Evolutionary conservation across 1,140 invertebrate species (phyloP), one percentile per base, ranked within the genome.

Genomic region (Steinernema khuongi): DNA sequence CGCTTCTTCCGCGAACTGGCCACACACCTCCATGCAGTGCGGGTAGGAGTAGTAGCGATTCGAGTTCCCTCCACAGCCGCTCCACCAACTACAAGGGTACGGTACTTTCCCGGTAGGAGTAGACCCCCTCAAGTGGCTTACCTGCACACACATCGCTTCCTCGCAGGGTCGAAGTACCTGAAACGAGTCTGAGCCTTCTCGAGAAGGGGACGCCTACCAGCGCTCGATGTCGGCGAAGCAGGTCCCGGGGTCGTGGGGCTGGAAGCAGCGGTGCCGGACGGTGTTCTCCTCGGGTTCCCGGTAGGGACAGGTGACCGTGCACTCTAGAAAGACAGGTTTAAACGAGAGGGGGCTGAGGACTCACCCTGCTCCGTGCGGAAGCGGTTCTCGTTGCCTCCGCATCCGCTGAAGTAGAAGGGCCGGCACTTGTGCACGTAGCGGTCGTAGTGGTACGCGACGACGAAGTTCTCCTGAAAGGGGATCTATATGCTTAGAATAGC

Each of bases 321-420:
- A 79, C 43, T 79, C 77, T 79, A 44, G 67, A 74, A 72, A n/a
- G n/a, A 73, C 26, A 76, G 44, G 33, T 68, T 36, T 22, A 4
- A 75, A 41, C n/a, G n/a, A 33, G 74, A 33, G 22, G 28, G 7
- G 28, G 22, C 31, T 67, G 30, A 19, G 1, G 41, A 36, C 41
- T 67, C 17, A 79, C 78, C 78, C 72, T 73, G 73, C 32, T 73
- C 68, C 1, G 78, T 19, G n/a, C 67, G 29, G 43, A 79, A 79
- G 28, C 91, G 91, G 88, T 96, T 96, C 81, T 88, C 89, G 88
- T 95, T 97, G 75, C 93, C 94, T 79, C 90, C 90, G 87, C 94
- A 95, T 75, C 94, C 94, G 72, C 90, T 90, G 88, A 93, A 96
- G 89, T 93, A 94, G 89, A 97, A 97, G 66, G 92, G 92, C 88